Evolutionary conservation across 2,113 vertebrate species (phyloP), one percentile per base, ranked within the genome.

Genomic region (Charina bottae): DNA sequence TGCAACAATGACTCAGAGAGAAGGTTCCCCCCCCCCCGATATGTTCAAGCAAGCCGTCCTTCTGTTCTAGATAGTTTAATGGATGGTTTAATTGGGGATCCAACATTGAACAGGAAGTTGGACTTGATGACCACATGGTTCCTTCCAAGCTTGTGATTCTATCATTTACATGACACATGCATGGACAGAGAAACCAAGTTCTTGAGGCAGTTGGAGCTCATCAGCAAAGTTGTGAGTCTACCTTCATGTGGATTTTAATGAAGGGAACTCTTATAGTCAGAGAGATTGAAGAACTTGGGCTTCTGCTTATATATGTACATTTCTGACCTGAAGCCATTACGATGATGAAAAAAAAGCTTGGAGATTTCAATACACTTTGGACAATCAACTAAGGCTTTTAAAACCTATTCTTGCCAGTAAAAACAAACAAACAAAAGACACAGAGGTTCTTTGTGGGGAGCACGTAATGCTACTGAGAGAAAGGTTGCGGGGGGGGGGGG

Each of bases 321-420:
- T 86, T 95, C 64, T n/a, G 93, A 96, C 94, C 78, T 93, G 54
- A 94, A 91, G 94, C 96, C 94, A 93, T 95, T 95, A 93, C 93
- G 93, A 93, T 96, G 88, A 93, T 90, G 95, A 96, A 96, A 95
- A 42, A 92, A 93, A 96, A 96, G 94, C 94, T 96, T 97, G 95
- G 95, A 94, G 90, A 94, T 95, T 93, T 93, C 94, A 94, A 97
- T 96, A 86, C 93, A 95, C 92, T 96, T 92, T 90, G 96, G 93
- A 96, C 97, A 97, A 95, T 91, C 96, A 95, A 90, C 64, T 92
- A 95, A 93, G 68, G 96, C 93, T 95, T 96, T 97, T 94, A 94
- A 93, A 94, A 97, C 49, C 86, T 26, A 72, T 96, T 83, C 54
- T 87, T 88, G 96, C 97, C 96, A 98, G 97, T 96, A 96, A 95